A percentile compares a stretch with the other conserved stretches of the same genome.
Conservation (phyloP, 2,113 vertebrate genomes). For the Mustela lutreola region DNA sequence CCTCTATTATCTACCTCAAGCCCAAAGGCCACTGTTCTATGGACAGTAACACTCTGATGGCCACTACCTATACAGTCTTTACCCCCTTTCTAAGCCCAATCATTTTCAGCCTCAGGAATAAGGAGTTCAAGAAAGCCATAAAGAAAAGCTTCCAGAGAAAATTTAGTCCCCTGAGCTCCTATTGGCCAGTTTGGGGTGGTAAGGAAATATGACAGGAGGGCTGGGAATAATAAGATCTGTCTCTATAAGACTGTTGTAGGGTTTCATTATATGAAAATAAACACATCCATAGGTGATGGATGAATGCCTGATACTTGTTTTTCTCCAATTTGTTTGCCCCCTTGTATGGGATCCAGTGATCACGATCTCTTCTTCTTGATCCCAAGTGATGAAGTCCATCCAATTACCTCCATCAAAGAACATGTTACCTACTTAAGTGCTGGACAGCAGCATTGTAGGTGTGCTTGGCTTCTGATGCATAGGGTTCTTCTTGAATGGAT, state of each 20-base stretch:
- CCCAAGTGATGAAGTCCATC: not conserved
- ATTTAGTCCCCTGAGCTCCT: not conserved
- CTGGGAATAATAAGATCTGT: not conserved
- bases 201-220: not conserved
- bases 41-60: slow-evolving; percentile 51
- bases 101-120: slow-evolving; percentile 75
- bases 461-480: not conserved
- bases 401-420: not conserved
- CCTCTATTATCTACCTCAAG: slow-evolving; percentile 42
- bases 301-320: not conserved
- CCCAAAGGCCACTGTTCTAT: not conserved
- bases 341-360: not conserved
- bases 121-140: slow-evolving; percentile 66
- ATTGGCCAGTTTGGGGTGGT: not conserved
- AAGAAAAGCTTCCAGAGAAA: not conserved
- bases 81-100: slow-evolving; percentile 67
- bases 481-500: not conserved
- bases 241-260: not conserved
- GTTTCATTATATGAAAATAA: not conserved
- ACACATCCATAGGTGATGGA: not conserved
- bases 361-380: not conserved
- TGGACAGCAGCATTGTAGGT: not conserved
- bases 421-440: not conserved
- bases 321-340: too few species aligned
- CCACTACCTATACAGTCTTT: slow-evolving; percentile 62